Conservation (phyloP, 2,797 vertebrate genomes). For the Amniataba percoides region DNA sequence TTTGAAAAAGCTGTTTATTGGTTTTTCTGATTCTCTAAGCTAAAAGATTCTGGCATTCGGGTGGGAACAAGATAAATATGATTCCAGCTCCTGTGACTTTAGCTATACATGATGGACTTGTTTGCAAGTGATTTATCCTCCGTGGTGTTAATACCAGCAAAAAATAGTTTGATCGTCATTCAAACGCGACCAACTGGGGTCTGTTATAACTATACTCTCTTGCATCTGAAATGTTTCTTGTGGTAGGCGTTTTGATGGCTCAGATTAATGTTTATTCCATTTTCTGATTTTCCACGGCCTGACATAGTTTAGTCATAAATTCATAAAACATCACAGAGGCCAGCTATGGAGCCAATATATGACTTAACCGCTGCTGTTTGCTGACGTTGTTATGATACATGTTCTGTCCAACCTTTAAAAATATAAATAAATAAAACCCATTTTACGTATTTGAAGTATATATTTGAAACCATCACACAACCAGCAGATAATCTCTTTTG, state of each 20-base stretch:
- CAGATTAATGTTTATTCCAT: neutral
- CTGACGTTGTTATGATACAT: slow-evolving; percentile 29
- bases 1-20: neutral
- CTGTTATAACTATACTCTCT: neutral
- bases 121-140: neutral
- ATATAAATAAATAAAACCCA: neutral
- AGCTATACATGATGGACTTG: neutral
- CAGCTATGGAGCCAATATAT: neutral
- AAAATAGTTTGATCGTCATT: neutral
- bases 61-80: neutral
- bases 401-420: slow-evolving; percentile 23
- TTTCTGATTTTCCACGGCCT: neutral
- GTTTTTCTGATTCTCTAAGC: neutral
- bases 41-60: neutral
- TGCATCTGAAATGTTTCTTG: slow-evolving; percentile 4
- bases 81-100: neutral
- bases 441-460: slow-evolving; percentile 48
- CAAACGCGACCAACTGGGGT: slow-evolving; percentile 25
- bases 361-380: slow-evolving; percentile 4
- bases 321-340: neutral
- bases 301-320: neutral
- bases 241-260: too few species aligned
- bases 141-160: neutral
- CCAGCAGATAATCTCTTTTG: slow-evolving; percentile 59
- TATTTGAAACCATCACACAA: slow-evolving; percentile 55